Base-by-base conservation (phyloP, 2,888 invertebrate species). In the Euphydryas editha region DNA sequence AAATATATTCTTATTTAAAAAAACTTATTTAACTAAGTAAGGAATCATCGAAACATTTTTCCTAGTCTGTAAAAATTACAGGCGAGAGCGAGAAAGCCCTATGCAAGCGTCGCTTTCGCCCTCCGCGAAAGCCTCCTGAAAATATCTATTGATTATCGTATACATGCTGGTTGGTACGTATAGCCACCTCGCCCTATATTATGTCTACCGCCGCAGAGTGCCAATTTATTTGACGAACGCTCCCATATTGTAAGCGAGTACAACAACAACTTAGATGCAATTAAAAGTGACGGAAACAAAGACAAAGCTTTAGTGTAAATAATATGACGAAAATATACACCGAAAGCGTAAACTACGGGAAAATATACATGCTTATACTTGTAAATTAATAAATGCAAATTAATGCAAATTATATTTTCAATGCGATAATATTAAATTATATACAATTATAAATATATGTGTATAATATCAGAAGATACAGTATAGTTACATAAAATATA, bases 81-180 rank as follows among this genome's bases (percentile, higher is more conserved):
- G 75, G 84, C 76, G 65, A 74, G 88, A 92, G 83, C 74, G 90
- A 88, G 90, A 88, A 64, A 73, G 81, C 79, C 73, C 73, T 83
- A 86, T 83, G 69, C 71, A 69, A 75, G 75, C 80, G 77, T 85
- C 85, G 76, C 85, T 77, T 76, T 85, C 87, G 75, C 86, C 77
- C 88, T 81, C 83, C 82, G 84, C 90, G 89, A 91, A 90, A 90
- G 91, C 91, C 91, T 91, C 88, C 91, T 92, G 92, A 92, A 92
- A 92, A 92, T 92, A 92, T 92, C 87, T 92, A 92, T 92, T 91
- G 92, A 92, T 92, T 92, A 92, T 88, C 85, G 89, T 91, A 91
- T 86, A 90, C 82, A 82, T 86, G 78, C 75, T 76, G 83, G 87
- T 87, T 78, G 81, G 87, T 88, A 84, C 74, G 83, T 89, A 89